Conservation (phyloP, 30 jellyfish, hydroid and myxozoan species). For the Aurelia coerulea region DNA sequence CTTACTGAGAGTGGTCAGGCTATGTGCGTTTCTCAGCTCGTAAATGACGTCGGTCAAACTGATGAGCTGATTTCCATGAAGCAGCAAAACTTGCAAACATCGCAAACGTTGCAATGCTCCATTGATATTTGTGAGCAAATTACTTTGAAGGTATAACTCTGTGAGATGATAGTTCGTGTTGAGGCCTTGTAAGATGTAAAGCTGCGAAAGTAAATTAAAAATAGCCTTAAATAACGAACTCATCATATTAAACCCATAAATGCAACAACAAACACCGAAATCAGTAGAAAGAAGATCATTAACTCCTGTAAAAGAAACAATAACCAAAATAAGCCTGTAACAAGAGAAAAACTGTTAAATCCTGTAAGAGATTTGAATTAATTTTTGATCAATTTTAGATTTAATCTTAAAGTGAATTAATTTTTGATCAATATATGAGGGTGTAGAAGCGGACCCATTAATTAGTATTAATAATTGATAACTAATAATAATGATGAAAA, state of each 20-base stretch:
- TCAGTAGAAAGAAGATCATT: too few species aligned
- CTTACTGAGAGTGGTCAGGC: slow-evolving; percentile 57
- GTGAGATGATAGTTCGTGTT: slow-evolving; percentile 56
- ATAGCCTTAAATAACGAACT: too few species aligned
- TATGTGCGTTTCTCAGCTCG: slow-evolving; percentile 70
- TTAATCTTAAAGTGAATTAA: too few species aligned
- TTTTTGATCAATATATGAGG: too few species aligned
- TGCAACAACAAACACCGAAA: too few species aligned
- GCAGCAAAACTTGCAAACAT: slow-evolving; percentile 63
- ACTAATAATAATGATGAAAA: too few species aligned
- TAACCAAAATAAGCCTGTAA: too few species aligned
- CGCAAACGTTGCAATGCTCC: slow-evolving; percentile 64
- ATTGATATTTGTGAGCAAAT: slow-evolving; percentile 58
- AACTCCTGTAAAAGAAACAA: too few species aligned
- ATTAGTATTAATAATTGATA: too few species aligned
- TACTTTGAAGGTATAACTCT: slow-evolving; percentile 74
- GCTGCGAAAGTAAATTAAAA: slow-evolving; percentile 10
- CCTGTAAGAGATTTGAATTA: not conserved
- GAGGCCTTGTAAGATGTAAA: slow-evolving; percentile 47
- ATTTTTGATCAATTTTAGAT: not conserved
- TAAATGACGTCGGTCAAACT: slow-evolving; percentile 63
- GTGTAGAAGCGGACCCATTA: too few species aligned
- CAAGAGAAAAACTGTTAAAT: too few species aligned
- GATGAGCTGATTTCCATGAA: slow-evolving; percentile 73
- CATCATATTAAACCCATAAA: too few species aligned